phyloP scores from a whole-genome alignment of 2,113 vertebrate species.

The Maccullochella peelii region DNA sequence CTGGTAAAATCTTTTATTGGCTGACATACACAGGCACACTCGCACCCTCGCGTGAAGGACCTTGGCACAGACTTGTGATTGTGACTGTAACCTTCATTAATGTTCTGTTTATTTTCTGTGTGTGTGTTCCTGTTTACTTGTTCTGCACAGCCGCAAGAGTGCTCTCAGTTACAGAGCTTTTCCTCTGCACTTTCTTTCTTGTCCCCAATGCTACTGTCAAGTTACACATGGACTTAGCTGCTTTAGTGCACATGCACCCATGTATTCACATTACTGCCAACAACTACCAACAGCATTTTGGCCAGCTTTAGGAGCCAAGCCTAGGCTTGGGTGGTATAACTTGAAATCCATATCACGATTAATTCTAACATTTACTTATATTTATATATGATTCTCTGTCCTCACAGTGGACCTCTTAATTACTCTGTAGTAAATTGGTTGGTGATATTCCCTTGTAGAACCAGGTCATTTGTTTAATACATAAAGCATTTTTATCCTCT shows the following conservation, averaged over 20 bases:
- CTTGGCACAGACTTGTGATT: constrained; percentile 32
- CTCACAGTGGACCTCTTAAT: too few species aligned
- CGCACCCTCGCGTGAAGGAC: constrained; percentile 24
- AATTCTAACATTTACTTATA: too few species aligned
- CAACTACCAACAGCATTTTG: too few species aligned
- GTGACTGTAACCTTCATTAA: constrained; percentile 41
- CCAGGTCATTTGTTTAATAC: too few species aligned
- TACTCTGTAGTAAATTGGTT: too few species aligned
- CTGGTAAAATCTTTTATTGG: constrained; percentile 44
- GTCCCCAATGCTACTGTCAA: neutral
- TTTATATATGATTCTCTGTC: too few species aligned
- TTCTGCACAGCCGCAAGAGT: constrained; percentile 15
- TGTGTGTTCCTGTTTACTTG: constrained; percentile 28
- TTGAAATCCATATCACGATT: too few species aligned
- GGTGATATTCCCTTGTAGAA: too few species aligned
- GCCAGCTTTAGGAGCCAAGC: too few species aligned
- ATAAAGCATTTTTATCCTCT: too few species aligned
- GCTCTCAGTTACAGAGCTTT: neutral
- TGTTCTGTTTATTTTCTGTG: neutral
- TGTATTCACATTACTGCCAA: neutral
- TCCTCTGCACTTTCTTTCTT: neutral
- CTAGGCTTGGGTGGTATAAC: too few species aligned
- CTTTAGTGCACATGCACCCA: neutral
- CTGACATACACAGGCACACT: neutral
- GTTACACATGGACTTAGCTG: neutral